Evolutionary conservation across 1,140 invertebrate genomes (phyloP).

Genomic region (Diprion similis): DNA sequence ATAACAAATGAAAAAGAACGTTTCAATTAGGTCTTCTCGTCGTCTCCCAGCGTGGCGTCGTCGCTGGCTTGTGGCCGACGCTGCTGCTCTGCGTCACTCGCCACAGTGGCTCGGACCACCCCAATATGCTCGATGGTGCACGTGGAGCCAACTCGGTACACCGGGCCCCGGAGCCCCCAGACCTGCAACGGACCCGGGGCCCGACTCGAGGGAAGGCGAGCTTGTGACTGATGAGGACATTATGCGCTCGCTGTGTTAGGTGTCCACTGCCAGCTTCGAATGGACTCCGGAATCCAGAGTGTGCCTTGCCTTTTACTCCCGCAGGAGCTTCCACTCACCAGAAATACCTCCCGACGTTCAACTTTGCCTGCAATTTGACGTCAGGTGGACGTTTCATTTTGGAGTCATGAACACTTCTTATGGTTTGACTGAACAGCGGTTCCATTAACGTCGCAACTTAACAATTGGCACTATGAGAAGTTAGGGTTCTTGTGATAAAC

Average conservation of each 20-base stretch:
- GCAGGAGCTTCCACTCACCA: too few species aligned
- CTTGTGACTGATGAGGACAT: slow-evolving; percentile 48
- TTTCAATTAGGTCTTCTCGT: slow-evolving; percentile 54
- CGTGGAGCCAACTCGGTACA: slow-evolving; percentile 7
- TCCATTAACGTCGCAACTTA: too few species aligned
- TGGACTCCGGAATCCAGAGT: slow-evolving; percentile 14
- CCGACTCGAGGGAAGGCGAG: slow-evolving; percentile 29
- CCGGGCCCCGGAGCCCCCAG: slow-evolving; percentile 8
- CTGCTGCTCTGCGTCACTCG: slow-evolving; percentile 11
- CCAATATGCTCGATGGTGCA: slow-evolving; percentile 24
- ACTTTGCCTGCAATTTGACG: too few species aligned
- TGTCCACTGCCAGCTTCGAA: slow-evolving; percentile 36
- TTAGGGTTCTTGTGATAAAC: too few species aligned
- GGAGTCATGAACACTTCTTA: too few species aligned
- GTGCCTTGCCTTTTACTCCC: too few species aligned
- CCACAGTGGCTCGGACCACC: slow-evolving; percentile 39
- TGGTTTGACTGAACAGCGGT: too few species aligned
- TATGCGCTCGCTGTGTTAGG: slow-evolving; percentile 41
- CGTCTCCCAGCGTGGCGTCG: slow-evolving; percentile 48
- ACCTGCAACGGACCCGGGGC: neutral
- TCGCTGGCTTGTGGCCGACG: neutral
- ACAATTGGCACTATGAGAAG: too few species aligned
- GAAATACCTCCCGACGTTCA: too few species aligned
- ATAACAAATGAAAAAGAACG: slow-evolving; percentile 55
- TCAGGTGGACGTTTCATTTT: too few species aligned